A percentile compares a stretch with the other conserved stretches of the same genome.
These are phyloP conservation scores for Prionchulus punctatus DNA, from an alignment of 2,888 invertebrate species.

Conservation along the genomic window DNA sequence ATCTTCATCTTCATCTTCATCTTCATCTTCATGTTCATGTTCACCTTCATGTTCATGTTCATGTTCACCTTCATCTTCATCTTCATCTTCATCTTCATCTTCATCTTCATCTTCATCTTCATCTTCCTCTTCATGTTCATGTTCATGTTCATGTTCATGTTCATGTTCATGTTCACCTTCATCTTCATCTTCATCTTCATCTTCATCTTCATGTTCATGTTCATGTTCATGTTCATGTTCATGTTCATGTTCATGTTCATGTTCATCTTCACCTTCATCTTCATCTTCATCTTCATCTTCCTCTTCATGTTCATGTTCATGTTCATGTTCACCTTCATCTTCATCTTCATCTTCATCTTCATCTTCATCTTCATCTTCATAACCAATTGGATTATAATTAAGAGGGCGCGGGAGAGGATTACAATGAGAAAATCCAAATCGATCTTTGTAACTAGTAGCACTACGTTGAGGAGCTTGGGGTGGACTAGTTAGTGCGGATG, in stretches of 20 bases:
- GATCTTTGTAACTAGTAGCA: too few species aligned
- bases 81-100: not conserved
- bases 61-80: too few species aligned
- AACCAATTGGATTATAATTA: too few species aligned
- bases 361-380: not conserved
- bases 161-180: too few species aligned
- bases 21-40: not conserved
- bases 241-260: not conserved
- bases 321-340: not conserved
- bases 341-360: not conserved
- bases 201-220: not conserved
- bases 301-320: not conserved
- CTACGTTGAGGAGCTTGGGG: too few species aligned
- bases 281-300: not conserved
- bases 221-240: not conserved
- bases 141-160: too few species aligned
- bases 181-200: too few species aligned
- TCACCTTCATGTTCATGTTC: too few species aligned
- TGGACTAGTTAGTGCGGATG: too few species aligned
- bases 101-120: not conserved
- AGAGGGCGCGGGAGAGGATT: too few species aligned
- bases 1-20: too few species aligned
- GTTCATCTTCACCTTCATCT: not conserved
- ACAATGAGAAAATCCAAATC: too few species aligned
- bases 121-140: not conserved